These are phyloP conservation scores for Agrilus mali DNA, from an alignment of 2,888 invertebrate species.

Conservation along the genomic window DNA sequence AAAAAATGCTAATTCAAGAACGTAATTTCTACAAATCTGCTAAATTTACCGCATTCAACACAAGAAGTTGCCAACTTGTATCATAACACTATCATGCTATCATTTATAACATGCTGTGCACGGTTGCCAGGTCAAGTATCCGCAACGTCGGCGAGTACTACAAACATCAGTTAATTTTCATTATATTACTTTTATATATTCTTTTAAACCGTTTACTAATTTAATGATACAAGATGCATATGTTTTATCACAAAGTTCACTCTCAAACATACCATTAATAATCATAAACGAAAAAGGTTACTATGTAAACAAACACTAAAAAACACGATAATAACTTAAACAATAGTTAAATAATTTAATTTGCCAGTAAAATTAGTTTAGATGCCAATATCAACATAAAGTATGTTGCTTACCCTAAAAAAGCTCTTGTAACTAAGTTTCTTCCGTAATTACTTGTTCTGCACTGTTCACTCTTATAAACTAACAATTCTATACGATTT, in stretches of 20 bases:
- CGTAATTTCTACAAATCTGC: not conserved
- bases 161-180: conserved; percentile 32
- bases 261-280: too few relatives aligned
- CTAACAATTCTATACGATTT: conserved; percentile 24
- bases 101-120: conserved; percentile 32
- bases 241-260: too few relatives aligned
- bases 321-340: too few relatives aligned
- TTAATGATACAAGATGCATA: too few relatives aligned
- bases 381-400: conserved; percentile 18
- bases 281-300: too few relatives aligned
- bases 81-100: conserved; percentile 15
- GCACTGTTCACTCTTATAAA: conserved; percentile 22
- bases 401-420: conserved; percentile 35
- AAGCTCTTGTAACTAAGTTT: conserved; percentile 25
- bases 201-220: too few relatives aligned
- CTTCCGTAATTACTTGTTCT: conserved; percentile 21
- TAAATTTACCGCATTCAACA: not conserved
- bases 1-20: too few relatives aligned
- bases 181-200: too few relatives aligned
- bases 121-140: conserved; percentile 36
- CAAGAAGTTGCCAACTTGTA: not conserved
- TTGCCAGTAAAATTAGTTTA: not conserved
- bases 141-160: conserved; percentile 33
- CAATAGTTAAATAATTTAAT: too few relatives aligned
- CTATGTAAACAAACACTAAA: too few relatives aligned